Conservation (phyloP, 1,140 invertebrate genomes). For the Drosophila quadrilineata region DNA sequence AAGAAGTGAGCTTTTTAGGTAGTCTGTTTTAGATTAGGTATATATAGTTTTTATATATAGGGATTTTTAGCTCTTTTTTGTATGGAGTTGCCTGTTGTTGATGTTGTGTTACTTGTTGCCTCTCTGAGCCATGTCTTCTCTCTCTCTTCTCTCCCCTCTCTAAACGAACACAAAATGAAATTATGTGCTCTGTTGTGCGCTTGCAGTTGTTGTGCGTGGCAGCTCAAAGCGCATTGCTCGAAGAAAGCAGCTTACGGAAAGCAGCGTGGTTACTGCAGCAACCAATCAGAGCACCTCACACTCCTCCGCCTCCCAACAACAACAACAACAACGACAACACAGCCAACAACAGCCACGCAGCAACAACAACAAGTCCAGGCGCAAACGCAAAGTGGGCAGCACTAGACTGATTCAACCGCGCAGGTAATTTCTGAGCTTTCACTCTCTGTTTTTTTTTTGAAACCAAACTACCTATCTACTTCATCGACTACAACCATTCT, state of each 20-base stretch:
- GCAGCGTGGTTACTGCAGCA: too few relatives aligned
- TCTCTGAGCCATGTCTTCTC: slow-evolving; percentile 36
- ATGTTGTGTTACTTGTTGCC: slow-evolving; percentile 20
- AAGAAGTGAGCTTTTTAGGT: slow-evolving; percentile 6
- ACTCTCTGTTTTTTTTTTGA: too few relatives aligned
- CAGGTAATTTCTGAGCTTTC: slow-evolving; percentile 56
- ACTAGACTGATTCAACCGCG: slow-evolving; percentile 30
- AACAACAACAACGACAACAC: slow-evolving; percentile 3
- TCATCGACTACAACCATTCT: too few relatives aligned
- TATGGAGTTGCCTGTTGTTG: slow-evolving; percentile 19
- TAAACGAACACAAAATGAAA: too few relatives aligned
- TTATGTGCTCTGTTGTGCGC: too few relatives aligned
- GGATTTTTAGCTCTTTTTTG: slow-evolving; percentile 7
- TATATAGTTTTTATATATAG: neutral
- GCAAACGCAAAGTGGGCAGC: slow-evolving; percentile 47
- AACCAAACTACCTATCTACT: too few relatives aligned
- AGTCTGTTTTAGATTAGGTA: neutral
- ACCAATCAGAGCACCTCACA: too few relatives aligned
- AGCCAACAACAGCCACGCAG: slow-evolving; percentile 5
- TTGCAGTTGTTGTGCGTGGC: slow-evolving; percentile 35
- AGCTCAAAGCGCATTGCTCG: slow-evolving; percentile 43
- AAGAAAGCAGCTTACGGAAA: too few relatives aligned
- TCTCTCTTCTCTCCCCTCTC: slow-evolving; percentile 18
- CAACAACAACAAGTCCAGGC: slow-evolving; percentile 46
- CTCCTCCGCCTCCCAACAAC: too few relatives aligned